Evolutionary conservation across 2,797 vertebrate genomes (phyloP).

Genomic region (Lates japonicus): DNA sequence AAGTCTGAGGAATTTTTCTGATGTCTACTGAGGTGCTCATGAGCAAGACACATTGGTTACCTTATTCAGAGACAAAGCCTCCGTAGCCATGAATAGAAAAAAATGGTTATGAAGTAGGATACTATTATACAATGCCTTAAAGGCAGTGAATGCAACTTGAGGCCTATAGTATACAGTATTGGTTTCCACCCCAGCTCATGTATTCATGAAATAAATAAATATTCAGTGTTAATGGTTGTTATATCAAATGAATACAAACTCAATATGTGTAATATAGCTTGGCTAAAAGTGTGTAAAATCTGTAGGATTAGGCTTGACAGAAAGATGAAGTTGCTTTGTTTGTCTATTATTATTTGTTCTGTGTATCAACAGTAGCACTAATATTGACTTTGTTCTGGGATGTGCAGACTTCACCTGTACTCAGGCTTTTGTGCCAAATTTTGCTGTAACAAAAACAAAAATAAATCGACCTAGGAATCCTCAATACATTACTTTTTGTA

Average conservation of each 20-base stretch:
- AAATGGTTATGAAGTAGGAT: background rate
- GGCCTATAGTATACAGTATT: background rate
- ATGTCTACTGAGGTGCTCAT: background rate
- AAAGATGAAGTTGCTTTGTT: conserved; percentile 1
- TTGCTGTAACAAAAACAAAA: background rate
- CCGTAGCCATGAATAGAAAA: background rate
- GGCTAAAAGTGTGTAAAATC: background rate
- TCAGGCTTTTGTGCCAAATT: background rate
- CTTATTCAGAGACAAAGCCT: background rate
- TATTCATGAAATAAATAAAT: background rate
- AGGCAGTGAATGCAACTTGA: background rate
- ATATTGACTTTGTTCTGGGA: background rate
- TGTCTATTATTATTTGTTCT: background rate
- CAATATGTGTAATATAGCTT: background rate
- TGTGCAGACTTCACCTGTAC: background rate
- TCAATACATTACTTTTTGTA: background rate
- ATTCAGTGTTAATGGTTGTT: background rate
- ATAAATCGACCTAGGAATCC: background rate
- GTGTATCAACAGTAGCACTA: background rate
- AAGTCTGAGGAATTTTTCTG: background rate
- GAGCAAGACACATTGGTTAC: background rate
- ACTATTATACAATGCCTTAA: background rate
- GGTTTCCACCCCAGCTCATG: background rate
- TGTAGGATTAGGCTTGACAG: background rate
- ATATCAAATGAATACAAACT: background rate